Conservation (phyloP, 2,888 invertebrate species). For the Leucophenga maculata region DNA sequence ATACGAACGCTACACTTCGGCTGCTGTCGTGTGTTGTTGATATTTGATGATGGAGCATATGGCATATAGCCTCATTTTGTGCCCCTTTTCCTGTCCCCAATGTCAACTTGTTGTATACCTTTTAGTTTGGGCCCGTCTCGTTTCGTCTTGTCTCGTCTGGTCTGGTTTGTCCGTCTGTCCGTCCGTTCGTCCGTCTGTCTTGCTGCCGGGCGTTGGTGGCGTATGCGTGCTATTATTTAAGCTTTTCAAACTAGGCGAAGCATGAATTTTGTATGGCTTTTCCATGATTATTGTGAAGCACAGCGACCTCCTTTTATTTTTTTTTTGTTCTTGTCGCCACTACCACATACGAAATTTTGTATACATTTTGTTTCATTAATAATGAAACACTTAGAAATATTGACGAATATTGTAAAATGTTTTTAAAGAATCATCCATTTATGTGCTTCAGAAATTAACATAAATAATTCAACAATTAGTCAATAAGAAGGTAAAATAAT, state of each 20-base stretch:
- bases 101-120: too few relatives aligned
- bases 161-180: not conserved
- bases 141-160: not conserved
- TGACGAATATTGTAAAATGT: not conserved
- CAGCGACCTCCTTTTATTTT: conserved; percentile 32
- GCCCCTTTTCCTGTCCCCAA: not conserved
- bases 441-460: not conserved
- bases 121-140: not conserved
- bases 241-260: conserved; percentile 50
- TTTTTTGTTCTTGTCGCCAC: not conserved
- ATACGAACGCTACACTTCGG: conserved; percentile 6
- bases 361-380: not conserved
- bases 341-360: not conserved
- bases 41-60: conserved; percentile 12
- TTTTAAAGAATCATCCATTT: not conserved
- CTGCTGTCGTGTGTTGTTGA: conserved; percentile 12
- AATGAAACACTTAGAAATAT: too few relatives aligned
- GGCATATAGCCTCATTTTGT: not conserved
- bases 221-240: conserved; percentile 64
- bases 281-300: conserved; percentile 34
- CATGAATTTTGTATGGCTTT: conserved; percentile 40
- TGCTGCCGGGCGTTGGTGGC: conserved; percentile 53
- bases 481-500: too few relatives aligned
- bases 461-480: too few relatives aligned
- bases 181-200: not conserved